Evolutionary conservation across 2,113 vertebrate genomes (phyloP).

Genomic region (Amia ocellicauda): DNA sequence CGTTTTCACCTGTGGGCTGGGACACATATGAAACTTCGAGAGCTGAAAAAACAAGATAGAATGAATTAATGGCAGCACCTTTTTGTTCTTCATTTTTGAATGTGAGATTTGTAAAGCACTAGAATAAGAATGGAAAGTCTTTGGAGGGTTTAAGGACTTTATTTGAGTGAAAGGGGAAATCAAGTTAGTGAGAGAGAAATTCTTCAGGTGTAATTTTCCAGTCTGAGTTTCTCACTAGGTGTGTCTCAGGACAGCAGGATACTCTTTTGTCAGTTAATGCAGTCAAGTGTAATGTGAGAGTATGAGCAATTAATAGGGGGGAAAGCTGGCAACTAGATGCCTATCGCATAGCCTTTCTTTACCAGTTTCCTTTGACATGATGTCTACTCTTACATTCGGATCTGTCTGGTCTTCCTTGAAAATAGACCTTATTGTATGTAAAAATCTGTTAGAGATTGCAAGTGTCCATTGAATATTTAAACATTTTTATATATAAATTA

Average conservation of each 20-base stretch:
- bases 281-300: constrained; percentile 12
- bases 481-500: neutral
- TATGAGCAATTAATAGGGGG: neutral
- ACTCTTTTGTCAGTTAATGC: constrained; percentile 11
- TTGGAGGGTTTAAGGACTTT: neutral
- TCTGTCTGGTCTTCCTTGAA: neutral
- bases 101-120: too few species aligned
- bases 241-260: constrained; percentile 1
- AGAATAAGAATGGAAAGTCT: neutral
- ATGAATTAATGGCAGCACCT: too few species aligned
- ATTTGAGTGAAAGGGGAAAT: neutral
- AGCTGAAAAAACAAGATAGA: too few species aligned
- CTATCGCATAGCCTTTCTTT: neutral
- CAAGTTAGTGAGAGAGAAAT: neutral
- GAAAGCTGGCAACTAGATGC: neutral
- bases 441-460: neutral
- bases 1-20: too few species aligned
- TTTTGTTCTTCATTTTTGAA: too few species aligned
- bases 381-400: neutral
- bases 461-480: too few species aligned
- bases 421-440: neutral
- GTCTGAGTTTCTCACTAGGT: neutral
- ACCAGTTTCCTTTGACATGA: neutral
- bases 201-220: constrained; percentile 1
- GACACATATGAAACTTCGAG: too few species aligned